Percentiles rank a stretch among this genome's conserved stretches.
Evolutionary conservation across 2,888 invertebrate genomes (phyloP).

Genomic region (Thumatha senex): DNA sequence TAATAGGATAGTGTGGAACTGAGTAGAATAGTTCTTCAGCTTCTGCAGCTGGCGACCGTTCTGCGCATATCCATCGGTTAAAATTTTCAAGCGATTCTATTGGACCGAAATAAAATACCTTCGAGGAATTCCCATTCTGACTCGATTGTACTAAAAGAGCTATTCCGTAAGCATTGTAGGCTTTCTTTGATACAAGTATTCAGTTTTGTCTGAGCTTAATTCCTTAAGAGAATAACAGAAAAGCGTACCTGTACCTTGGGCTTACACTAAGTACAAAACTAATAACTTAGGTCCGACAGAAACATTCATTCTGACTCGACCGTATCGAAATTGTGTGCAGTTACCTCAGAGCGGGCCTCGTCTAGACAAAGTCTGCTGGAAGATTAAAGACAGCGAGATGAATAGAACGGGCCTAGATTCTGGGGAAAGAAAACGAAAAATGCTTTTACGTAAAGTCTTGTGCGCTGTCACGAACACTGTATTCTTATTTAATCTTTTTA

Average conservation of each 20-base stretch:
- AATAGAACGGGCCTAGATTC: conserved; percentile 68
- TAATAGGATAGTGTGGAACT: no score
- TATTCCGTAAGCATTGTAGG: neutral
- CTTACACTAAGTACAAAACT: conserved; percentile 28
- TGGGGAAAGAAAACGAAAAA: conserved; percentile 74
- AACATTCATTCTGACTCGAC: conserved; percentile 40
- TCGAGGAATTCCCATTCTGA: no score
- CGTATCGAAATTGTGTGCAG: conserved; percentile 57
- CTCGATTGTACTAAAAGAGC: no score
- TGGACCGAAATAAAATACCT: no score
- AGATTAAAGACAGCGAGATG: conserved; percentile 77
- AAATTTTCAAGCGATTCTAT: no score
- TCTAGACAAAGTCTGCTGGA: conserved; percentile 74
- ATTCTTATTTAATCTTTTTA: conserved; percentile 78
- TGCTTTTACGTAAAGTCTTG: conserved; percentile 70
- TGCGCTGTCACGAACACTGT: conserved; percentile 76
- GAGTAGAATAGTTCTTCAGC: no score
- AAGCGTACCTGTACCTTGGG: conserved; percentile 24
- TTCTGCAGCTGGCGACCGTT: no score
- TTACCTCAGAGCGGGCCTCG: conserved; percentile 45
- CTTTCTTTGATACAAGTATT: conserved; percentile 3
- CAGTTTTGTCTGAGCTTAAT: conserved; percentile 13
- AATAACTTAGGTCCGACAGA: conserved; percentile 38
- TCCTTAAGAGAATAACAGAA: conserved; percentile 30
- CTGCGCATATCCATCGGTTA: no score